Conservation (phyloP, 2,888 invertebrate species). For the Amphipoea lucens region DNA sequence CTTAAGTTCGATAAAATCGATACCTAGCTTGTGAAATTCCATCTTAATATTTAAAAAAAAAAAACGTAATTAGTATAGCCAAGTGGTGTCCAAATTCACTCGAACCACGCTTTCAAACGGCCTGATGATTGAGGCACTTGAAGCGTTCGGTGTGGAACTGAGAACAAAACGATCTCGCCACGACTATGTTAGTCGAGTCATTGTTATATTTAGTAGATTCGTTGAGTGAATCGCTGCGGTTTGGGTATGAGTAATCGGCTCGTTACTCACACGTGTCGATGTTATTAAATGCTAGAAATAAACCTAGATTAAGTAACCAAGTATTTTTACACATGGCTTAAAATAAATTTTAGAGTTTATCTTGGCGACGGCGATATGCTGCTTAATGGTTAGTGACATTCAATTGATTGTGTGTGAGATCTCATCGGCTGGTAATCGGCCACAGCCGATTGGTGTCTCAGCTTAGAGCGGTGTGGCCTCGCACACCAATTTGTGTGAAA, state of each 20-base stretch:
- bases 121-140: slow-evolving; percentile 37
- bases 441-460: slow-evolving; percentile 80
- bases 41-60: not conserved
- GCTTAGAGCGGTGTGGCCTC: slow-evolving; percentile 81
- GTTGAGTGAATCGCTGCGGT: slow-evolving; percentile 38
- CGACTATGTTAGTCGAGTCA: slow-evolving; percentile 37
- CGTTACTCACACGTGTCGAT: slow-evolving; percentile 30
- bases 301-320: not conserved
- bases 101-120: slow-evolving; percentile 1
- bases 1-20: no score
- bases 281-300: slow-evolving; percentile 39
- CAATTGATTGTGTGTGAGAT: slow-evolving; percentile 54
- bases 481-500: slow-evolving; percentile 78
- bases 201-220: slow-evolving; percentile 54
- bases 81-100: slow-evolving; percentile 14
- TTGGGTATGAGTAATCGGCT: slow-evolving; percentile 28
- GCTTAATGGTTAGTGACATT: slow-evolving; percentile 46
- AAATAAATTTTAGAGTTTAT: slow-evolving; percentile 16
- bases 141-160: not conserved
- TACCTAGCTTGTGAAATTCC: not conserved
- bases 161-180: slow-evolving; percentile 29
- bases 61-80: not conserved
- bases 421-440: slow-evolving; percentile 68
- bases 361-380: not conserved
- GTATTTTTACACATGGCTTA: not conserved